Evolutionary conservation across 2,888 invertebrate genomes (phyloP), one percentile per base, ranked within the genome.

Genomic region (Sialis fuliginosa): DNA sequence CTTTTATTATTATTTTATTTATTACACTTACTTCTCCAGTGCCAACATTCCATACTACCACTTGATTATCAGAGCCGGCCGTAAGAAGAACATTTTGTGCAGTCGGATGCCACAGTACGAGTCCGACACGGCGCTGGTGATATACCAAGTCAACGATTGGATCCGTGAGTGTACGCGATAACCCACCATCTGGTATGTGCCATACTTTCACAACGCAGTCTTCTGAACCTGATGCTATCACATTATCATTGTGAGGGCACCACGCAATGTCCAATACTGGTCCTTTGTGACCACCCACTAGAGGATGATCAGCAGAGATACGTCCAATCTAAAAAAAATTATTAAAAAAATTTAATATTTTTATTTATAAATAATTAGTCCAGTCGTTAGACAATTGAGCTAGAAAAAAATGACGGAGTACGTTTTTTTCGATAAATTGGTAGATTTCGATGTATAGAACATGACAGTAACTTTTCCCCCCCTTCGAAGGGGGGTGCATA

Each of bases 181-280:
- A 75, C 6, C 93, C 93, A 9, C 83, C 79, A 59, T 92, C 91
- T 0, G 93, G 93, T 60, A 95, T 88, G 68, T 92, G 90, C 95
- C 95, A 95, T 48, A 95, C 79, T 74, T 93, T 93, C 44, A 95
- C 93, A 7, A 93, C 90, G 62, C 91, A 90, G 68, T 97, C 97
- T 64, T 96, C 96, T 0, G 95, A 95, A 46, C 91, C 91, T 46
- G 93, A 92, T 44, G 97, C 97, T 58, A 97, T 95, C 52, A 96
- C 87, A 65, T 95, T 91, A 69, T 97, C 96, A 63, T 96, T 92
- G 69, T 96, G 96, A 1, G 96, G 96, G 66, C 92, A 95, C 93
- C 95, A 97, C 43, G 95, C 86, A 57, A 97, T 89, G 69, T 97
- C 96, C 52, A 95, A 68, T 34, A 97, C 92, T 1, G 93, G 91